phyloP scores from a whole-genome alignment of 2,797 vertebrate species.

The Danio kyathit region DNA sequence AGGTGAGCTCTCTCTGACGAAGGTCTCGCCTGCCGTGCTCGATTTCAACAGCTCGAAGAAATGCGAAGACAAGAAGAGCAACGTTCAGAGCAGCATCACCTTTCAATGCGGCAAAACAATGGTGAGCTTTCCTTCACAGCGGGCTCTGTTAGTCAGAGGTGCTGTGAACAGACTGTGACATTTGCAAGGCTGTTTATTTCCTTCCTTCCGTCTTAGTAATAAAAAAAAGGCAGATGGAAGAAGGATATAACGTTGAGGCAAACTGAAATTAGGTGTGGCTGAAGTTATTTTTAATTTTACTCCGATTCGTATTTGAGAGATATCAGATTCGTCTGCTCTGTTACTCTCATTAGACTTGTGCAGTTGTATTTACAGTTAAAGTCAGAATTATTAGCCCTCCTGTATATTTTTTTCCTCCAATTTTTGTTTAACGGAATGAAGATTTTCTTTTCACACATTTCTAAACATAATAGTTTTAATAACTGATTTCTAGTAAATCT shows the following conservation, averaged over 20 bases:
- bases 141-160: constrained; percentile 1
- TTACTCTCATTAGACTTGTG: not conserved
- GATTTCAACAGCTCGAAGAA: constrained; percentile 76
- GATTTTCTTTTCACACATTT: too few species aligned
- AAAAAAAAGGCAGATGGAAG: constrained; percentile 19
- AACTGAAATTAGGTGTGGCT: not conserved
- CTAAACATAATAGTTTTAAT: too few species aligned
- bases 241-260: not conserved
- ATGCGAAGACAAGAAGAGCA: constrained; percentile 74
- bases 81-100: constrained; percentile 87
- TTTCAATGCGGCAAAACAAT: constrained; percentile 95
- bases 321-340: not conserved
- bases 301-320: not conserved
- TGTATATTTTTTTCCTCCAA: too few species aligned
- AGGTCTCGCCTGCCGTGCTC: constrained; percentile 77
- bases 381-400: too few species aligned
- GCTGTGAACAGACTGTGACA: not conserved
- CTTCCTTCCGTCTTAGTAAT: constrained; percentile 22
- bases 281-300: not conserved
- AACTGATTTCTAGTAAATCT: too few species aligned
- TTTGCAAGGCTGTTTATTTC: constrained; percentile 7
- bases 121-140: constrained; percentile 77
- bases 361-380: too few species aligned
- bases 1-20: constrained; percentile 81
- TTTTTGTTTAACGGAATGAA: too few species aligned